These are phyloP conservation scores for Terrapene triunguis DNA, from an alignment of 2,113 vertebrate species.

Conservation along the genomic window DNA sequence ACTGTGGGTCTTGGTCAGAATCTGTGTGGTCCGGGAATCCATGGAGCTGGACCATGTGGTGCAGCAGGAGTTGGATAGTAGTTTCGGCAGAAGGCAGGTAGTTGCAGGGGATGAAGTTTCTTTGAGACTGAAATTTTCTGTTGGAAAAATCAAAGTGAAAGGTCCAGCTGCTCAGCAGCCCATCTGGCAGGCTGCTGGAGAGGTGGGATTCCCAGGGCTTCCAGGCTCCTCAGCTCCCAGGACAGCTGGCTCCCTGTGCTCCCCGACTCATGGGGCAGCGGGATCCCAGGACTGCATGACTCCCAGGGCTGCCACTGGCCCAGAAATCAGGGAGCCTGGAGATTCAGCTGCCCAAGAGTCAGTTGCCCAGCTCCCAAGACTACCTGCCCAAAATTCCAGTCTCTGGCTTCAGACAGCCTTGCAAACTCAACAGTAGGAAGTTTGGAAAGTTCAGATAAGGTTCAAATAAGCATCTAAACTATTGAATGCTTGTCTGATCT, in stretches of 20 bases:
- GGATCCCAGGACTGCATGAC: too few species aligned
- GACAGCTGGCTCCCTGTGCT: neutral
- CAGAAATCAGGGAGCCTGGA: neutral
- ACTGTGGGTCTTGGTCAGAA: too few species aligned
- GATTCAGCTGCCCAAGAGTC: neutral
- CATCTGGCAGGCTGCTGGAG: neutral
- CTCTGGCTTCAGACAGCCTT: neutral
- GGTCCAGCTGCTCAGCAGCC: fast-evolving
- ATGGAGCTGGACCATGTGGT: too few species aligned
- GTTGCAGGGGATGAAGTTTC: neutral
- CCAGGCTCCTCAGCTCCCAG: neutral
- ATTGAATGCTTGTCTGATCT: neutral
- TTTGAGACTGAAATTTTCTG: neutral
- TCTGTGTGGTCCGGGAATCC: too few species aligned
- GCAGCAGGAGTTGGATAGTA: too few species aligned
- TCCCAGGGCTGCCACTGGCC: neutral
- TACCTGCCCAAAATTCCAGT: neutral
- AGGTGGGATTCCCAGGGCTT: neutral
- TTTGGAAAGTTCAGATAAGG: neutral
- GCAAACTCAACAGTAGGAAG: neutral
- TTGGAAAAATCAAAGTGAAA: neutral
- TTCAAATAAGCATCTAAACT: constrained; percentile 24
- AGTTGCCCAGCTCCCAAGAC: neutral
- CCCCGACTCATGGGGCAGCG: too few species aligned
- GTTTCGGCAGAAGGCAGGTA: too few species aligned